Percentiles rank a stretch among this genome's conserved stretches.
Conservation (phyloP, 2,888 invertebrate genomes). For the Thumatha senex region DNA sequence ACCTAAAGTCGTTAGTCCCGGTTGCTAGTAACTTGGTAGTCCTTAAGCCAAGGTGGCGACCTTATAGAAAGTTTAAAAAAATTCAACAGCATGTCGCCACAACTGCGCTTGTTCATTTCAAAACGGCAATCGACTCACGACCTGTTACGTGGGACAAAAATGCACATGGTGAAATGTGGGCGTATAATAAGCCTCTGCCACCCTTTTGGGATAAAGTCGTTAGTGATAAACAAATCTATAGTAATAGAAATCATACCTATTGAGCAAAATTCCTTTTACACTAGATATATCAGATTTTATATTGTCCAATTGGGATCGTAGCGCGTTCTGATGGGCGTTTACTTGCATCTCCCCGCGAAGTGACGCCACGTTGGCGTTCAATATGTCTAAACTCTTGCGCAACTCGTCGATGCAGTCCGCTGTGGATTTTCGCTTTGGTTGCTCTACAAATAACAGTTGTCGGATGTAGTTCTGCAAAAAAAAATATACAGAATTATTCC, state of each 20-base stretch:
- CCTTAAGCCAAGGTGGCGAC: too few species aligned
- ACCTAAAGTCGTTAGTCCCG: too few species aligned
- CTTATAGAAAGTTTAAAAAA: too few species aligned
- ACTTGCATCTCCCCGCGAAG: conserved; percentile 86
- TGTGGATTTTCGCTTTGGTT: conserved; percentile 84
- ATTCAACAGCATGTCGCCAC: too few species aligned
- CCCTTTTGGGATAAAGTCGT: too few species aligned
- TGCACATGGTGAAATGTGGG: too few species aligned
- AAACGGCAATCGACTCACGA: too few species aligned
- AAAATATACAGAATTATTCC: not conserved
- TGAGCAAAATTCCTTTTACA: conserved; percentile 88
- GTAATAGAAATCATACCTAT: conserved; percentile 72
- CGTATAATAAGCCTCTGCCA: too few species aligned
- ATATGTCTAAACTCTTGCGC: conserved; percentile 86
- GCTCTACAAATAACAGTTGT: conserved; percentile 85
- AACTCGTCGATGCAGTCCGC: conserved; percentile 87
- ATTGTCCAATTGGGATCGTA: conserved; percentile 85
- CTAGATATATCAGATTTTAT: conserved; percentile 88
- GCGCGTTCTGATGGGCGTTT: conserved; percentile 68
- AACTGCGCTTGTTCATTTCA: too few species aligned
- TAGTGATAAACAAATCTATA: too few species aligned
- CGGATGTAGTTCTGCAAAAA: conserved; percentile 62
- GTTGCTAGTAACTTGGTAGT: too few species aligned
- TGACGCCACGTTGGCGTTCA: conserved; percentile 86
- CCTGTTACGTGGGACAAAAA: too few species aligned